Evolutionary conservation across 2,888 invertebrate genomes (phyloP).

Genomic region (Macropis europaea): DNA sequence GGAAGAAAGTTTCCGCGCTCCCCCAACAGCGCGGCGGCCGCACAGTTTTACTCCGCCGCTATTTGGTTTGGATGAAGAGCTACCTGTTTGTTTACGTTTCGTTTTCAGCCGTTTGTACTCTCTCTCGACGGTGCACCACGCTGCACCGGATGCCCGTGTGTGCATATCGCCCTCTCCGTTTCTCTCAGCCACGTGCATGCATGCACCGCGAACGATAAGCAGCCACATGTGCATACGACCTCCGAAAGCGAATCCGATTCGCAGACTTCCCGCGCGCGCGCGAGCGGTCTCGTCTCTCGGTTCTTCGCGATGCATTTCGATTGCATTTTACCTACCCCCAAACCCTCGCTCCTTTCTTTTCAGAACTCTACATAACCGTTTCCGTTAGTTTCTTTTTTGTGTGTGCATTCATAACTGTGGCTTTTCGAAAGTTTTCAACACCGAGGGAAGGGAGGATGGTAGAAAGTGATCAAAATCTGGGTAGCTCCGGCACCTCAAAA

Average conservation of each 20-base stretch:
- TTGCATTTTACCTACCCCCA: neutral
- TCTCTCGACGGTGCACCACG: slow-evolving; percentile 57
- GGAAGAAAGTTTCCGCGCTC: slow-evolving; percentile 64
- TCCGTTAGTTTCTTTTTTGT: too few species aligned
- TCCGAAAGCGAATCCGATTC: slow-evolving; percentile 59
- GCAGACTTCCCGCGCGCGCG: slow-evolving; percentile 45
- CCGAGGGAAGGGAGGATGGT: too few species aligned
- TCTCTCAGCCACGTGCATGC: slow-evolving; percentile 25
- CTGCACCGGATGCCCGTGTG: slow-evolving; percentile 38
- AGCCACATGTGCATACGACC: slow-evolving; percentile 59
- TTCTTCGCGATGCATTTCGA: slow-evolving; percentile 11
- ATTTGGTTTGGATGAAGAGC: slow-evolving; percentile 72
- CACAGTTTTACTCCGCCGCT: slow-evolving; percentile 69
- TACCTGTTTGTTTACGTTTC: slow-evolving; percentile 74
- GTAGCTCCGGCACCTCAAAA: too few species aligned
- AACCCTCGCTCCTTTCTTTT: neutral
- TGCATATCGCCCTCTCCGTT: slow-evolving; percentile 25
- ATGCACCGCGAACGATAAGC: slow-evolving; percentile 58
- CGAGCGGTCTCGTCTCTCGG: neutral
- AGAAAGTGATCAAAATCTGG: too few species aligned
- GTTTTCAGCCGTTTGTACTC: slow-evolving; percentile 67
- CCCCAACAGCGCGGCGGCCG: slow-evolving; percentile 47
- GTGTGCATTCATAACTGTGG: too few species aligned
- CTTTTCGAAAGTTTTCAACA: too few species aligned
- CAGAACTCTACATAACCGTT: too few species aligned